These are phyloP conservation scores for Drosophila paulistorum DNA, from an alignment of 1,140 invertebrate species.

Conservation along the genomic window DNA sequence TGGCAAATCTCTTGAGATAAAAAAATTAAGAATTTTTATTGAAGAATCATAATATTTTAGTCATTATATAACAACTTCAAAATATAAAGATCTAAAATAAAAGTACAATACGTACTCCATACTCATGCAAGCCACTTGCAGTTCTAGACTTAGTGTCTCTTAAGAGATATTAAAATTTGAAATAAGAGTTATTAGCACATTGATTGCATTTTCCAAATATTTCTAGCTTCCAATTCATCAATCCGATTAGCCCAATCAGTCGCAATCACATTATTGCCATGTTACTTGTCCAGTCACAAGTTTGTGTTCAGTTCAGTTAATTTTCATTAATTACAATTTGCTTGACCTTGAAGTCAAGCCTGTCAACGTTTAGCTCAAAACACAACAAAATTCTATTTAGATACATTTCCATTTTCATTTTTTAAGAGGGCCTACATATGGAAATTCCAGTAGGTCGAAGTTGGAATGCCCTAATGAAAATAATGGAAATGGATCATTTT, in stretches of 20 bases:
- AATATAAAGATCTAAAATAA: no score
- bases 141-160: no score
- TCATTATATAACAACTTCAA: no score
- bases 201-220: not conserved
- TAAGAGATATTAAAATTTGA: no score
- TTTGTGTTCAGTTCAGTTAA: conserved; percentile 32
- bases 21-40: no score
- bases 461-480: not conserved
- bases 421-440: not conserved
- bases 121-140: no score
- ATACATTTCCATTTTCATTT: conserved; percentile 52
- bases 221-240: not conserved
- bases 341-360: conserved; percentile 51
- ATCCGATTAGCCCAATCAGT: conserved; percentile 15
- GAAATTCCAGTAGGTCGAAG: not conserved
- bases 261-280: conserved; percentile 10
- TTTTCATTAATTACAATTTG: conserved; percentile 56
- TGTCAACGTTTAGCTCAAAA: conserved; percentile 53
- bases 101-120: no score
- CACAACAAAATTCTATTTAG: conserved; percentile 40
- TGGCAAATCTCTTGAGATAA: no score
- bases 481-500: no score
- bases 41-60: no score
- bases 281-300: conserved; percentile 29
- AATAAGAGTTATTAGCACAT: no score